Conservation (phyloP, 2,797 vertebrate species). For the Echiichthys vipera region DNA sequence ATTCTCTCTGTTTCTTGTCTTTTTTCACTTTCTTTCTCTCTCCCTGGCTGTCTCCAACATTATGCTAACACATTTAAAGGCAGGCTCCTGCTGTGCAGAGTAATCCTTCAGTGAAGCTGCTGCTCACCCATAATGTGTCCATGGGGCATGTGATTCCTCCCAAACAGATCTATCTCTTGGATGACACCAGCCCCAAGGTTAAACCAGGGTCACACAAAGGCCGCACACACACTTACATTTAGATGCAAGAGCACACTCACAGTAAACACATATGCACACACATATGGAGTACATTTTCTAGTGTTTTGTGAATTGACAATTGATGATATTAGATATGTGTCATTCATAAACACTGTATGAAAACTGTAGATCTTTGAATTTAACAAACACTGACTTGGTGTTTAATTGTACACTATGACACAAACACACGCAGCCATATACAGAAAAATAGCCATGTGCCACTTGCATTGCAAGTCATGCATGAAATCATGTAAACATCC, state of each 20-base stretch:
- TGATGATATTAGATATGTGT: neutral
- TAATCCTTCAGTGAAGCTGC: slow-evolving; percentile 67
- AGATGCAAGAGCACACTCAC: slow-evolving; percentile 13
- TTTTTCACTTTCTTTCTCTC: slow-evolving; percentile 17
- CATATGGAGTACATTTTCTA: neutral
- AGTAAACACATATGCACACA: neutral
- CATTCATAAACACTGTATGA: no score
- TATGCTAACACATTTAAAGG: slow-evolving; percentile 72
- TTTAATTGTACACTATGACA: neutral
- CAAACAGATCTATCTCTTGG: slow-evolving; percentile 55
- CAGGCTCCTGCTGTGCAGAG: slow-evolving; percentile 57
- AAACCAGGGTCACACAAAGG: slow-evolving; percentile 41
- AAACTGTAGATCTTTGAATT: no score
- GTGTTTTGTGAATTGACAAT: neutral
- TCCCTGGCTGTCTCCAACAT: slow-evolving; percentile 58
- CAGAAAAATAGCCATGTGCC: slow-evolving; percentile 8
- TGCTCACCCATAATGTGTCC: slow-evolving; percentile 57
- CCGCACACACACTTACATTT: slow-evolving; percentile 3
- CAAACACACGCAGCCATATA: slow-evolving; percentile 4
- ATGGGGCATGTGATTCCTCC: slow-evolving; percentile 40
- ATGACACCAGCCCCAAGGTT: slow-evolving; percentile 61
- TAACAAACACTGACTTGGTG: neutral
- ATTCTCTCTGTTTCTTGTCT: neutral
- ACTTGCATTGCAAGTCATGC: slow-evolving; percentile 14
- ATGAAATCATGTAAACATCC: slow-evolving; percentile 19